Conservation (phyloP, 2,888 invertebrate genomes). For the Alsophila aescularia region DNA sequence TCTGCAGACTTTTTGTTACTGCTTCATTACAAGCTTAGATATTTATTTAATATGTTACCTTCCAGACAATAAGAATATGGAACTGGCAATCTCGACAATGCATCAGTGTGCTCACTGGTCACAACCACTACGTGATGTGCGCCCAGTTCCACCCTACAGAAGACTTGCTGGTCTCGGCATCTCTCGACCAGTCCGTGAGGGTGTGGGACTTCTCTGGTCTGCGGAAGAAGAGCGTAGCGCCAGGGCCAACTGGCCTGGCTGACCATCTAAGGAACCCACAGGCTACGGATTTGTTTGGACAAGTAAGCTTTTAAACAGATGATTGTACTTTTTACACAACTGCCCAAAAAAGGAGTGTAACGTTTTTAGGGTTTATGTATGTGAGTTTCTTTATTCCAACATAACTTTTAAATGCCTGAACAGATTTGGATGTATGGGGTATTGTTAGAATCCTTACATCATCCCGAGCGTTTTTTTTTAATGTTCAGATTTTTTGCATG, state of each 20-base stretch:
- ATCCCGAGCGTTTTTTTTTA: no score
- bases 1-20: no score
- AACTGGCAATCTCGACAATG: slow-evolving; percentile 99
- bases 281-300: slow-evolving; percentile 97
- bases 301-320: slow-evolving; percentile 55
- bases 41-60: no score
- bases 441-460: no score
- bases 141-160: slow-evolving; percentile 98
- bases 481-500: no score
- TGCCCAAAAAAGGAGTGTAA: no score
- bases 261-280: slow-evolving; percentile 94
- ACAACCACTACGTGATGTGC: slow-evolving; percentile 99
- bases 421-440: no score
- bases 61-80: slow-evolving; percentile 98
- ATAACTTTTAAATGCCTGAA: no score
- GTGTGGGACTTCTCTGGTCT: slow-evolving; percentile 99
- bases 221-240: slow-evolving; percentile 98
- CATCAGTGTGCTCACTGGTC: slow-evolving; percentile 97
- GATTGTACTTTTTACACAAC: not conserved
- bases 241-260: slow-evolving; percentile 95
- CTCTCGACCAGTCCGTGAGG: slow-evolving; percentile 98
- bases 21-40: no score
- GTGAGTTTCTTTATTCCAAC: no score
- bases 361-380: no score
- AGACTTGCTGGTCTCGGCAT: slow-evolving; percentile 98